Evolutionary conservation across 2,113 vertebrate genomes (phyloP).

Genomic region (Cnemophilus loriae): DNA sequence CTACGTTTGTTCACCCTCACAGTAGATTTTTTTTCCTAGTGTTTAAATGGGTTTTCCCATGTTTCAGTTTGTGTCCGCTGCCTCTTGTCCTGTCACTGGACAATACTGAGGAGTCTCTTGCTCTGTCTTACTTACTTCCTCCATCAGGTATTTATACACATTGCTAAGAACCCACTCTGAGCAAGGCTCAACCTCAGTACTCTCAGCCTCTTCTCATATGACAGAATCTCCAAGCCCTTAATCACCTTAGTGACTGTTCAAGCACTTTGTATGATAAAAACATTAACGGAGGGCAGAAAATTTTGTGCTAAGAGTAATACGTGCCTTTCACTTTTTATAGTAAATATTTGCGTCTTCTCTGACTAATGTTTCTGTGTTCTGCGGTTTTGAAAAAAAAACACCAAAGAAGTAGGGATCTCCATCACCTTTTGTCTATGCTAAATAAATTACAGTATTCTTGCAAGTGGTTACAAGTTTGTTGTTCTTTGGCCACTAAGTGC

Average conservation of each 20-base stretch:
- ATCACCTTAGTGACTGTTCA: background rate
- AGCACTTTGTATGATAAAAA: background rate
- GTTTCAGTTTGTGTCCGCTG: background rate
- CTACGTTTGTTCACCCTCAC: background rate
- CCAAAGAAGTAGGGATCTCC: background rate
- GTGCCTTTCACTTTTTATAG: background rate
- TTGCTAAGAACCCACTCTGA: background rate
- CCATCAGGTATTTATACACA: background rate
- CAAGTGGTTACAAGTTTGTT: background rate
- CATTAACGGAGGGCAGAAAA: background rate
- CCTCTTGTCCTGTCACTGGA: background rate
- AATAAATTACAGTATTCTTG: background rate
- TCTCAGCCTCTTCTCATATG: background rate
- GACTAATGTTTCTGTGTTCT: background rate
- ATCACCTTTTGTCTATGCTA: background rate
- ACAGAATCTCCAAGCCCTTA: background rate
- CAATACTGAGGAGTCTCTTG: background rate
- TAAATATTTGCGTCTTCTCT: background rate
- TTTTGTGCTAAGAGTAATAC: background rate
- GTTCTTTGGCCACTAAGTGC: background rate
- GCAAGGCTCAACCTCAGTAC: background rate
- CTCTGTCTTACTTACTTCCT: background rate
- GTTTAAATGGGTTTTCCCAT: background rate
- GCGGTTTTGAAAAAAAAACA: background rate
- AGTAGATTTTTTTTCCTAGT: background rate